Evolutionary conservation across 2,888 invertebrate species (phyloP).

Genomic region (Aquatica leii): DNA sequence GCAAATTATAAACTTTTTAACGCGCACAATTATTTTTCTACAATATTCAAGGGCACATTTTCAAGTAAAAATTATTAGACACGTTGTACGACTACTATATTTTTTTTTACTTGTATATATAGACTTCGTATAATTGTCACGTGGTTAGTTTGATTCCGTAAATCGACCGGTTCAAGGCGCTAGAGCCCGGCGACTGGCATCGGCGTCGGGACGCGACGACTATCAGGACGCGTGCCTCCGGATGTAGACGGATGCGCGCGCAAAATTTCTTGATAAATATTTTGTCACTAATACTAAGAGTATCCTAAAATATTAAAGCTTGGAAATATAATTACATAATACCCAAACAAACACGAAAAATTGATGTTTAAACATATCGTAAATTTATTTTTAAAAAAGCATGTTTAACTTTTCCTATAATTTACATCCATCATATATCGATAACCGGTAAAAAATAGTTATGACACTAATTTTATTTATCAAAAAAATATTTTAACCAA

Average conservation of each 20-base stretch:
- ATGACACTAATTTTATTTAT: too few species aligned
- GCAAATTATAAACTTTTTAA: neutral
- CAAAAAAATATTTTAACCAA: too few species aligned
- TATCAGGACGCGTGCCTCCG: slow-evolving; percentile 61
- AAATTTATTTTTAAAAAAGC: too few species aligned
- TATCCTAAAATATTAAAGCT: neutral
- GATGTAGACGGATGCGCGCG: slow-evolving; percentile 61
- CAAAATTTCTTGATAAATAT: slow-evolving; percentile 62
- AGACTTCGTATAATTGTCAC: slow-evolving; percentile 36
- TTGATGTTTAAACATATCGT: too few species aligned
- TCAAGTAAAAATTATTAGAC: too few species aligned
- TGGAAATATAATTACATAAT: neutral
- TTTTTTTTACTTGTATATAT: too few species aligned
- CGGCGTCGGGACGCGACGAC: slow-evolving; percentile 57
- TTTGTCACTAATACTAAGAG: slow-evolving; percentile 31
- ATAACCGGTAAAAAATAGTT: too few species aligned
- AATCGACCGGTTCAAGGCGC: slow-evolving; percentile 53
- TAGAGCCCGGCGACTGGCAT: slow-evolving; percentile 56
- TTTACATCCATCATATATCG: too few species aligned
- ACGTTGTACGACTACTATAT: too few species aligned
- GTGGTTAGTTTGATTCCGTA: slow-evolving; percentile 41
- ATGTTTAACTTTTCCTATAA: too few species aligned
- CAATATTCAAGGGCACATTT: neutral
- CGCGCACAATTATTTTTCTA: neutral
- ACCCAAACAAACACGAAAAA: too few species aligned